Evolutionary conservation across 2,113 vertebrate genomes (phyloP), one percentile per base, ranked within the genome.

Genomic region (Equus przewalskii): DNA sequence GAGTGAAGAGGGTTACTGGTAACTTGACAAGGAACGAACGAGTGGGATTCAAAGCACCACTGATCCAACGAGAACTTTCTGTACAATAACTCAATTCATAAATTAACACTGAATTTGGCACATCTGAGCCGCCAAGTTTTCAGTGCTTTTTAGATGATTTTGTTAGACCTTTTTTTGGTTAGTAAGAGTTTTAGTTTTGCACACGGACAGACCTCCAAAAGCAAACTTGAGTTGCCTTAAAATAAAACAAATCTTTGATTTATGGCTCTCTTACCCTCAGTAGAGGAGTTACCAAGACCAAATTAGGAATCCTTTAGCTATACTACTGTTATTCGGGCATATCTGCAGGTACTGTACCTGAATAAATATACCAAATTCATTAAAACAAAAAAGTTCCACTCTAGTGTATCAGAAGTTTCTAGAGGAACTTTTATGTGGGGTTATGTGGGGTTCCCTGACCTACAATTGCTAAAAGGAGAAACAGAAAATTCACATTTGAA

Each of bases 241-340:
- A 92, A 79, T 75, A 86, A 94, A 88, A 94, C 44, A 73, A 46
- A 91, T 33, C 8, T 73, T 69, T 90, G 69, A 88, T 95, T 78
- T 78, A 78, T 58, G 64, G 36, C 5, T 33, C 41, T 60, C 46
- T 95, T 58, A 83, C 30, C 36, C 30, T 89, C 44, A 78, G 24
- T 0, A 51, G 21, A 9, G 36, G 7, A 91, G 15, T 79, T n/a
- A 28, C 18, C 41, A 5, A 65, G 2, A 83, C 8, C 24, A 88
- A 88, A 73, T 87, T 56, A 54, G 69, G 58, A 72, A 46, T 82
- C 28, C 7, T 54, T 92, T 56, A 85, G 44, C 41, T 75, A 76
- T 22, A 56, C 3, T 51, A 89, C 21, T 79, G 10, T 79, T 89
- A 85, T 75, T 60, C 85, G 18, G n/a, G 41, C 36, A 41, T 41